Evolutionary conservation across 2,888 invertebrate genomes (phyloP).

Genomic region (Xylocampa areola): DNA sequence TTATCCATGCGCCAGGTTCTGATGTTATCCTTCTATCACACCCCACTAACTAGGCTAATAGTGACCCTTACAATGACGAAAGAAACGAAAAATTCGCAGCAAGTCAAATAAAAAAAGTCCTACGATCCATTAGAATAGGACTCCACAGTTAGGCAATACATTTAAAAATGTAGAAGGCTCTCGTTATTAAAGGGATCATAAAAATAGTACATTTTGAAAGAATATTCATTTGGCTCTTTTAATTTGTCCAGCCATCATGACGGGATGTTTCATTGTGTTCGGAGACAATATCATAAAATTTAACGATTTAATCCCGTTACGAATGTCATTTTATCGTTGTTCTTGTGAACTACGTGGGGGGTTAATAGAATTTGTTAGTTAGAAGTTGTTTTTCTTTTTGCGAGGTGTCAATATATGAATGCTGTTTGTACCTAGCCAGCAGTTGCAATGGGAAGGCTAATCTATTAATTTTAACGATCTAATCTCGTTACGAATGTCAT

Average conservation of each 20-base stretch:
- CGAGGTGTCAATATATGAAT: neutral
- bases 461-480: slow-evolving; percentile 44
- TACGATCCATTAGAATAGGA: neutral
- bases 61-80: no score
- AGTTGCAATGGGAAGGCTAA: no score
- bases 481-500: slow-evolving; percentile 29
- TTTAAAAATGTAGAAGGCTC: neutral
- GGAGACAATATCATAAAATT: slow-evolving; percentile 40
- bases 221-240: slow-evolving; percentile 4
- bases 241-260: slow-evolving; percentile 20
- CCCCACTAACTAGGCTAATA: no score
- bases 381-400: neutral
- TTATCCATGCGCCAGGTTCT: no score
- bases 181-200: neutral
- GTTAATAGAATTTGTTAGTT: slow-evolving; percentile 12
- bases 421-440: no score
- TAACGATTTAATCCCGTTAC: slow-evolving; percentile 39
- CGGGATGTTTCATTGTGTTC: slow-evolving; percentile 4
- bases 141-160: neutral
- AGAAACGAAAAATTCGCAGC: no score
- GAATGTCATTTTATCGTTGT: slow-evolving; percentile 18
- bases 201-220: slow-evolving; percentile 1
- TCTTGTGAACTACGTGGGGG: slow-evolving; percentile 19
- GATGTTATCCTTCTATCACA: no score
- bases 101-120: neutral